phyloP scores from a whole-genome alignment of 2,888 invertebrate species.

The Lagria hirta region DNA sequence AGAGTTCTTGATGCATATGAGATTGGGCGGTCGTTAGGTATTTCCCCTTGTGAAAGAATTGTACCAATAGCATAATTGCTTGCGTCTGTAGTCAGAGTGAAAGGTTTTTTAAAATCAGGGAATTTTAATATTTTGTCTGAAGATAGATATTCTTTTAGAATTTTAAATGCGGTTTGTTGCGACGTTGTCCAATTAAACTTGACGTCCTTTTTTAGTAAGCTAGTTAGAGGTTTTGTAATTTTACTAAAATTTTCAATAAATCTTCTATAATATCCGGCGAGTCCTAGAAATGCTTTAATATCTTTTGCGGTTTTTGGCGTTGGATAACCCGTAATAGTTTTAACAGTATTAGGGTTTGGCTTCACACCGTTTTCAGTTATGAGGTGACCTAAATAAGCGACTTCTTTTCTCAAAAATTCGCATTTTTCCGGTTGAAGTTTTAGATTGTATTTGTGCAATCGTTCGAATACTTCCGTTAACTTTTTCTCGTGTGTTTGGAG shows the following conservation, averaged over 20 bases:
- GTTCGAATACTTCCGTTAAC: conserved; percentile 32
- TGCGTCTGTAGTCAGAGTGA: conserved; percentile 39
- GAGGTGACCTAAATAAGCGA: not conserved
- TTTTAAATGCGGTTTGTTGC: conserved; percentile 30
- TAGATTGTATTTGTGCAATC: conserved; percentile 28
- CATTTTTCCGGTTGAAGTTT: conserved; percentile 10
- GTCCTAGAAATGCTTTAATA: not conserved
- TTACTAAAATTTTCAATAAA: conserved; percentile 1
- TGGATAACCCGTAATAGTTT: conserved; percentile 1
- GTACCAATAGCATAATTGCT: conserved; percentile 37
- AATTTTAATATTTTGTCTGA: conserved; percentile 33
- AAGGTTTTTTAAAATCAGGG: conserved; percentile 39
- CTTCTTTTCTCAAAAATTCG: conserved; percentile 1
- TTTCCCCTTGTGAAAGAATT: conserved; percentile 37
- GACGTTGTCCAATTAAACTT: conserved; percentile 13
- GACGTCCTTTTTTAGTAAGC: not conserved
- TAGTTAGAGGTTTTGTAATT: conserved; percentile 1
- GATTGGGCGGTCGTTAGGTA: not conserved
- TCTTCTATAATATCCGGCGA: conserved; percentile 2
- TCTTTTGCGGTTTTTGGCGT: not conserved
- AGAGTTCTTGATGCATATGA: not conserved
- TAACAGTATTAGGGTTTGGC: not conserved
- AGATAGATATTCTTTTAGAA: conserved; percentile 26
- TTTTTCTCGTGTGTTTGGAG: conserved; percentile 35
- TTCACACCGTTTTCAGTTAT: conserved; percentile 1